A percentile compares a stretch with the other conserved stretches of the same genome.
phyloP scores from a whole-genome alignment of 2,113 vertebrate genomes.

The Otus sunia region DNA sequence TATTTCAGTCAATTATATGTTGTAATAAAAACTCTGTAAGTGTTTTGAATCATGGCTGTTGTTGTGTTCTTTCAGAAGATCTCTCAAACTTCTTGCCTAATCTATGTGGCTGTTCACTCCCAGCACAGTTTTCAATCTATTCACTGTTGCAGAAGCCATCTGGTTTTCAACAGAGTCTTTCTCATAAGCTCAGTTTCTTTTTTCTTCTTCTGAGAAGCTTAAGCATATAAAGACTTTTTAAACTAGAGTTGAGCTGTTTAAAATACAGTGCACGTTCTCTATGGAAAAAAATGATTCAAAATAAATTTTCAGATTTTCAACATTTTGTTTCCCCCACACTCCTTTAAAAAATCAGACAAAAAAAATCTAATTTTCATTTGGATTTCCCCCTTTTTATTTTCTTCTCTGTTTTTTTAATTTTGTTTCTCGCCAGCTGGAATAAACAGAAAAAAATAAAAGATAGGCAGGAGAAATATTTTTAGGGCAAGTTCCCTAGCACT shows the following conservation, averaged over 20 bases:
- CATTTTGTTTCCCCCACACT: background rate
- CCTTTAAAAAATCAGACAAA: background rate
- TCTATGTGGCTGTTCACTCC: conserved; percentile 21
- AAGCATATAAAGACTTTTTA: background rate
- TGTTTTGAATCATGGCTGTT: conserved; percentile 32
- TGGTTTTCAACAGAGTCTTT: conserved; percentile 14
- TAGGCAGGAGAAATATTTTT: background rate
- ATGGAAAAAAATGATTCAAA: background rate
- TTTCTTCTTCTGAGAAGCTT: background rate
- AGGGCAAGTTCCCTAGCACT: background rate
- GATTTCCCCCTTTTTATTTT: background rate
- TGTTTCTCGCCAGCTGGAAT: background rate
- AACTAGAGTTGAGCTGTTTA: background rate
- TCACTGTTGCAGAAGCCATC: conserved; percentile 51
- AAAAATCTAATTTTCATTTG: background rate
- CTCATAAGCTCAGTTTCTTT: background rate
- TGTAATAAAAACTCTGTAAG: conserved; percentile 11
- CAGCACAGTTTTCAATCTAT: conserved; percentile 24
- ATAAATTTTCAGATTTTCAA: background rate
- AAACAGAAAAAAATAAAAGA: background rate
- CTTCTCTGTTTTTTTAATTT: background rate
- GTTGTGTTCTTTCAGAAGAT: conserved; percentile 39
- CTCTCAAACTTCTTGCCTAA: conserved; percentile 28
- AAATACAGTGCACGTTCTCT: background rate
- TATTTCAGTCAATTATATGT: conserved; percentile 49